Conservation (phyloP, 2,888 invertebrate species). For the Drosophila mimica region DNA sequence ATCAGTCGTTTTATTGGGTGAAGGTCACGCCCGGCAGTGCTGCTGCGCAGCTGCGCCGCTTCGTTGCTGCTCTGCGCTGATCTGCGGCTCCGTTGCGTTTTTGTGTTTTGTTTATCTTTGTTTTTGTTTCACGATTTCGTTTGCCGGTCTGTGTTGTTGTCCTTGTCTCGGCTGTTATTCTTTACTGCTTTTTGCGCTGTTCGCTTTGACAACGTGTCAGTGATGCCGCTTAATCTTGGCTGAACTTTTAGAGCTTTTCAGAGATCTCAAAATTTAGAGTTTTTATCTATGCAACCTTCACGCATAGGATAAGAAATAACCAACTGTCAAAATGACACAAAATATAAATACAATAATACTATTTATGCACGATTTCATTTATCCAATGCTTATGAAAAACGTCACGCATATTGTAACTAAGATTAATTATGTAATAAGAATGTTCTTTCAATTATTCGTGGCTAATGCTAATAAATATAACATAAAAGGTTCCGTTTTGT, state of each 20-base stretch:
- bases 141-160: slow-evolving; percentile 27
- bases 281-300: background rate
- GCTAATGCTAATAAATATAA: too few relatives aligned
- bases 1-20: slow-evolving; percentile 73
- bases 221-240: slow-evolving; percentile 6
- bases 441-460: background rate
- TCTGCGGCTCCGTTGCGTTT: slow-evolving; percentile 32
- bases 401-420: background rate
- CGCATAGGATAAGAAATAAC: background rate
- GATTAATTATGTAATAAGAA: background rate
- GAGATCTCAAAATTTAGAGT: background rate
- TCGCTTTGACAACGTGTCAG: slow-evolving; percentile 16
- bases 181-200: slow-evolving; percentile 24
- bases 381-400: background rate
- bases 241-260: background rate
- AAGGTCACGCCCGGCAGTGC: slow-evolving; percentile 61
- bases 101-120: slow-evolving; percentile 28
- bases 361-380: background rate
- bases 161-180: slow-evolving; percentile 14
- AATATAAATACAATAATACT: background rate
- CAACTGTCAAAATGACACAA: background rate
- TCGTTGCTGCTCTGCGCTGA: slow-evolving; percentile 14
- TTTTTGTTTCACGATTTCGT: slow-evolving; percentile 18
- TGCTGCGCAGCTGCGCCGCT: slow-evolving; percentile 31
- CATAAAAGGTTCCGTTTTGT: background rate